Evolutionary conservation across 2,888 invertebrate genomes (phyloP).

Genomic region (Metopia argyrocephala): DNA sequence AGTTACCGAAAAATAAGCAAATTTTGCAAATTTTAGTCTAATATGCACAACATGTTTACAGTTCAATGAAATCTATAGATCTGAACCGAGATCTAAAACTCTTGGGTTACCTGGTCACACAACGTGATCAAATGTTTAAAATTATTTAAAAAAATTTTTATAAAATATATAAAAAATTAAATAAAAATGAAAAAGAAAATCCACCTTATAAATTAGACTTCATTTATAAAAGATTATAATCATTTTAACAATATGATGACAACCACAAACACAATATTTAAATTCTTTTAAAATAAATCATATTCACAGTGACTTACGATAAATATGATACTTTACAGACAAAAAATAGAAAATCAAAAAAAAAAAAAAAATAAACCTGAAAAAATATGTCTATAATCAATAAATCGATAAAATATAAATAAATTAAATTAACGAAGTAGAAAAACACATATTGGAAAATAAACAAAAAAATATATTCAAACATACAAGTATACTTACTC

Average conservation of each 20-base stretch:
- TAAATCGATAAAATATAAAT: constrained; percentile 62
- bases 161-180: background rate
- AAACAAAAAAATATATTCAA: constrained; percentile 15
- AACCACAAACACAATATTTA: constrained; percentile 62
- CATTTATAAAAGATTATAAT: constrained; percentile 52
- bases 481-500: too few relatives aligned
- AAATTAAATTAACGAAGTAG: constrained; percentile 49
- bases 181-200: constrained; percentile 17
- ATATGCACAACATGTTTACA: constrained; percentile 48
- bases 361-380: background rate
- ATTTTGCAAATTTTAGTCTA: constrained; percentile 59
- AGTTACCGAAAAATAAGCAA: constrained; percentile 34
- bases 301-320: constrained; percentile 37
- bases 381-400: constrained; percentile 41
- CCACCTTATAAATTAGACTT: constrained; percentile 58
- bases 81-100: constrained; percentile 19
- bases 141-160: background rate
- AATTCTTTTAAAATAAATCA: constrained; percentile 61
- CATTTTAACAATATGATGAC: constrained; percentile 63
- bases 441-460: too few relatives aligned
- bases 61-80: background rate
- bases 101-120: constrained; percentile 35
- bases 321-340: constrained; percentile 9
- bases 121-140: constrained; percentile 36
- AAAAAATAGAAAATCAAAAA: constrained; percentile 1